Conservation (phyloP, 2,888 invertebrate genomes). For the Drosophila melanocephala region DNA sequence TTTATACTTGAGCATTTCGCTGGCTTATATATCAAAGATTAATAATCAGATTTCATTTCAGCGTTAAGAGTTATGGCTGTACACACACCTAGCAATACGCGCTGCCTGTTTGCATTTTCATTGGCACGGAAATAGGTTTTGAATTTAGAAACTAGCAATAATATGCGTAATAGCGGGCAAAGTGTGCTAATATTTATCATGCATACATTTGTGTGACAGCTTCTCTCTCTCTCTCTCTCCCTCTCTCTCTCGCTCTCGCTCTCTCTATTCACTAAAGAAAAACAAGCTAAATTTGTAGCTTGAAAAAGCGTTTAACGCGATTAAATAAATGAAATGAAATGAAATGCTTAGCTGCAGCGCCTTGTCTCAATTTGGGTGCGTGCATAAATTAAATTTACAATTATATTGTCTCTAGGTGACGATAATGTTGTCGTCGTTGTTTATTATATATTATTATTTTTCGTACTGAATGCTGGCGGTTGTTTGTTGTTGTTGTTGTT, state of each 20-base stretch:
- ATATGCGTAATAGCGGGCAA: conserved; percentile 5
- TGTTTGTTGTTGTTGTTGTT: conserved; percentile 41
- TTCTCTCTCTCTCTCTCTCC: not conserved
- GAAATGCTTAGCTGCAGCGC: conserved; percentile 13
- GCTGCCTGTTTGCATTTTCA: conserved; percentile 22
- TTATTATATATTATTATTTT: conserved; percentile 57
- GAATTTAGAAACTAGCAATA: conserved; percentile 16
- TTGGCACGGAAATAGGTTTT: conserved; percentile 49
- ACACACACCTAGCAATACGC: not conserved
- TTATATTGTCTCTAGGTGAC: conserved; percentile 79
- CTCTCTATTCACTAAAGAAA: conserved; percentile 8
- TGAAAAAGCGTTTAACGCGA: conserved; percentile 6
- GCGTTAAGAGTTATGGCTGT: not conserved
- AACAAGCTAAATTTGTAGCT: conserved; percentile 21
- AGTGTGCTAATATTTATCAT: conserved; percentile 13
- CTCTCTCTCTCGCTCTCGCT: rapidly evolving
- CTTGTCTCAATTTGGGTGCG: conserved; percentile 52
- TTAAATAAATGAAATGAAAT: not conserved
- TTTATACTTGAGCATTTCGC: not conserved
- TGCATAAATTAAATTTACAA: conserved; percentile 74
- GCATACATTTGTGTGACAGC: not conserved
- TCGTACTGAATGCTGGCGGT: conserved; percentile 5
- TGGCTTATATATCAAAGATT: not conserved
- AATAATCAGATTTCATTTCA: not conserved
- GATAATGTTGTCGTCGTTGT: conserved; percentile 74